A percentile compares a stretch with the other conserved stretches of the same genome.
phyloP scores from a whole-genome alignment of 2,888 invertebrate genomes.

The Caenorhabditis sp. region DNA sequence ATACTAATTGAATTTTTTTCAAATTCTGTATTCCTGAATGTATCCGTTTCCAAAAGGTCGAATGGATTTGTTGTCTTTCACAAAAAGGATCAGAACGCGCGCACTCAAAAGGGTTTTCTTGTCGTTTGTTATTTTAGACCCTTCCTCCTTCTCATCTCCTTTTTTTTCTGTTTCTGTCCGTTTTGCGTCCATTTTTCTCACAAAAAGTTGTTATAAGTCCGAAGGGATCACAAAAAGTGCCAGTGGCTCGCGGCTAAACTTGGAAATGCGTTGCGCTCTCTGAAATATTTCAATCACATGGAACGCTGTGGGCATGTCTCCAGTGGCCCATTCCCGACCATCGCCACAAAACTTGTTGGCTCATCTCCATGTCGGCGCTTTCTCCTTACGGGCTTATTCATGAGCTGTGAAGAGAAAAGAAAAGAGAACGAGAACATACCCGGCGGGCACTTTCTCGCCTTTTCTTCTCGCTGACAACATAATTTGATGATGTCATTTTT shows the following conservation, averaged over 20 bases:
- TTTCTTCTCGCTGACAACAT: slow-evolving; percentile 48
- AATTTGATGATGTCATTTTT: slow-evolving; percentile 48
- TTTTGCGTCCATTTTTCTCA: slow-evolving; percentile 1
- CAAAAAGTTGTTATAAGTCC: slow-evolving; percentile 31
- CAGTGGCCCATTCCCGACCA: slow-evolving; percentile 52
- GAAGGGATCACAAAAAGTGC: slow-evolving; percentile 42
- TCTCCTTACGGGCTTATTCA: slow-evolving; percentile 31
- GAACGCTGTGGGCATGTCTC: slow-evolving; percentile 53
- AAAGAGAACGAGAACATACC: slow-evolving; percentile 9
- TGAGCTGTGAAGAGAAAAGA: slow-evolving; percentile 32
- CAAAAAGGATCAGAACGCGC: neutral
- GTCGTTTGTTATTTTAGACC: slow-evolving; percentile 28
- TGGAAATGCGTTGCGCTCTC: slow-evolving; percentile 22
- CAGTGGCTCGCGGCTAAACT: slow-evolving; percentile 49
- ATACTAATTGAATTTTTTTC: no score
- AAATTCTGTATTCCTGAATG: neutral
- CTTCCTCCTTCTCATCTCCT: neutral
- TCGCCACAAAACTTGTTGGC: slow-evolving; percentile 32
- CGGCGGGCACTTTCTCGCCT: slow-evolving; percentile 29
- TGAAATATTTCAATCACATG: slow-evolving; percentile 53
- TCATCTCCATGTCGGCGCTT: slow-evolving; percentile 57
- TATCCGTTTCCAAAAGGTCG: neutral
- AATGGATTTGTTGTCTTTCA: slow-evolving; percentile 4
- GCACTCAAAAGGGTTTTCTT: neutral
- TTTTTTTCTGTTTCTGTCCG: neutral